Conservation (phyloP, 2,888 invertebrate species). For the Monoplex corrugatus region DNA sequence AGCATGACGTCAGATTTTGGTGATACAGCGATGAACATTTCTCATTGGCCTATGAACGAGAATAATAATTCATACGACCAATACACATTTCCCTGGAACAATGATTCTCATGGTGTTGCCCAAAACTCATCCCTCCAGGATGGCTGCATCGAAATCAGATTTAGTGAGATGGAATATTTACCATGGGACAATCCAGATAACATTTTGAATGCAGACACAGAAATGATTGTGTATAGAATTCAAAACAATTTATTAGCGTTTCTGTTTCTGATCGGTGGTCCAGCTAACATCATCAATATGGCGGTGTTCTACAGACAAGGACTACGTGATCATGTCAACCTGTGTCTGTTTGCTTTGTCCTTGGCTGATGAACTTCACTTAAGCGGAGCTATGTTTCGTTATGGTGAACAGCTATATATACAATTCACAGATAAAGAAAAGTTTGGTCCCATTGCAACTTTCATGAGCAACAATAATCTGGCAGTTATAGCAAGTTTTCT, state of each 20-base stretch:
- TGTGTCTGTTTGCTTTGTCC: conserved; percentile 26
- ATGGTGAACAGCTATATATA: not conserved
- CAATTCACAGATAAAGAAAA: conserved; percentile 10
- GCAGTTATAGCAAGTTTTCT: not conserved
- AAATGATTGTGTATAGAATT: not conserved
- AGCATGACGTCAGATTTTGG: too few species aligned
- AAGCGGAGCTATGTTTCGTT: not conserved
- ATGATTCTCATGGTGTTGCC: too few species aligned
- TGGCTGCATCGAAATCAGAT: not conserved
- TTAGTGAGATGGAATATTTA: conserved; percentile 7
- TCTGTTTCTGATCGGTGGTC: conserved; percentile 18
- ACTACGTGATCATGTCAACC: conserved; percentile 11
- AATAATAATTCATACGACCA: too few species aligned
- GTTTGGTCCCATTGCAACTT: not conserved
- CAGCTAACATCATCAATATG: conserved; percentile 34
- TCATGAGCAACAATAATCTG: not conserved
- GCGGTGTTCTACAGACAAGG: conserved; percentile 34
- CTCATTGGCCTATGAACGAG: too few species aligned
- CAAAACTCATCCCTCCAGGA: too few species aligned
- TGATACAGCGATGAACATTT: too few species aligned
- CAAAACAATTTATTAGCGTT: not conserved
- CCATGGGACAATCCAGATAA: conserved; percentile 27
- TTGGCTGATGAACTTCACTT: not conserved
- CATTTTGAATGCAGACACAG: conserved; percentile 10
- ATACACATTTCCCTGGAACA: too few species aligned